Conservation (phyloP, 2,888 invertebrate species). For the Drosophila rubida region DNA sequence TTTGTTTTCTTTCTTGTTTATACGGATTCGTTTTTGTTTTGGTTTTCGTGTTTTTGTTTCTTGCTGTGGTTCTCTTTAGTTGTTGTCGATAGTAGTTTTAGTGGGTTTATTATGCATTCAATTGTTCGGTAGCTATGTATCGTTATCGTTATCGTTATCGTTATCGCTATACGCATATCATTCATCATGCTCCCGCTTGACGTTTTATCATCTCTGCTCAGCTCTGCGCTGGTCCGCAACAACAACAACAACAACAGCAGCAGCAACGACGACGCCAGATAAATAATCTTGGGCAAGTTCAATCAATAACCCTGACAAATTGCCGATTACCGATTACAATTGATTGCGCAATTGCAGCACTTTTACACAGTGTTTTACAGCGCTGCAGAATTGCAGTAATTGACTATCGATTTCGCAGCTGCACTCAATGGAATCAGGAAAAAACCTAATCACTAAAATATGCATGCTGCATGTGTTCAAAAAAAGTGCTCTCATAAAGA, state of each 20-base stretch:
- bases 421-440: too few relatives aligned
- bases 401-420: neutral
- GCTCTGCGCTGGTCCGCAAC: neutral
- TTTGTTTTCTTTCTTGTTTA: constrained; percentile 13
- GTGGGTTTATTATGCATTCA: constrained; percentile 65
- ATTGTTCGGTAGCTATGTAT: constrained; percentile 49
- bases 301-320: constrained; percentile 20
- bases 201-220: neutral
- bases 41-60: constrained; percentile 12
- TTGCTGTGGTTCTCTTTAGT: constrained; percentile 18
- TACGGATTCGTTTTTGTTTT: constrained; percentile 10
- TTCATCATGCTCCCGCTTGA: constrained; percentile 1
- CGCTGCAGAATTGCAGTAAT: neutral
- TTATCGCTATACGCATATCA: constrained; percentile 22
- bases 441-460: too few relatives aligned
- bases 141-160: constrained; percentile 49
- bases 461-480: too few relatives aligned
- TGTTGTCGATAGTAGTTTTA: constrained; percentile 63
- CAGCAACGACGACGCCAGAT: neutral
- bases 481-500: too few relatives aligned
- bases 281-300: constrained; percentile 4
- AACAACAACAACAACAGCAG: neutral
- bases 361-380: neutral
- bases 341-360: neutral
- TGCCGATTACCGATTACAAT: neutral